A percentile compares a stretch with the other conserved stretches of the same genome.
Conservation (phyloP, 2,797 vertebrate species). For the Artibeus lituratus region DNA sequence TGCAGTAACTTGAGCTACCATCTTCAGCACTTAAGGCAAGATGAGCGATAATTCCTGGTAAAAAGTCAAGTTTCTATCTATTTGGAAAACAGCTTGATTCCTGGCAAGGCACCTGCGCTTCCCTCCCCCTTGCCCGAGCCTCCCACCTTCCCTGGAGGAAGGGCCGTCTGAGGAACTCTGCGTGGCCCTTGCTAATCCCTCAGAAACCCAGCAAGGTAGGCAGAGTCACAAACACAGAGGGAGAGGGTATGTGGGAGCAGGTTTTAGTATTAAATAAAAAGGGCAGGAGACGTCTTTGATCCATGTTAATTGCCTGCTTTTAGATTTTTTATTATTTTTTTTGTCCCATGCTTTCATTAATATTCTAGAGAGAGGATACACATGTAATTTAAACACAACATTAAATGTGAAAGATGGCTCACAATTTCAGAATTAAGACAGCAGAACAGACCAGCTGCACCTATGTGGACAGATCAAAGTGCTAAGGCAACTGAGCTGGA, state of each 20-base stretch:
- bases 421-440: slow-evolving; percentile 25
- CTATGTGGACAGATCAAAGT: not conserved
- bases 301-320: not conserved
- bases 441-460: not conserved
- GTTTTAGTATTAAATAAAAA: not conserved
- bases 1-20: slow-evolving; percentile 20
- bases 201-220: not conserved
- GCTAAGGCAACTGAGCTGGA: not conserved
- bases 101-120: not conserved
- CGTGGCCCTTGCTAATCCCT: not conserved
- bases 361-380: not conserved
- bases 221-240: not conserved
- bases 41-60: slow-evolving; percentile 7
- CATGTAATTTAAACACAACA: slow-evolving; percentile 11
- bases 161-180: not conserved
- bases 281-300: not conserved
- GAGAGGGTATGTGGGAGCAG: not conserved
- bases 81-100: not conserved
- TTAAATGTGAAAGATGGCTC: not conserved
- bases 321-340: not conserved
- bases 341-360: not conserved
- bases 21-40: not conserved
- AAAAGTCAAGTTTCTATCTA: slow-evolving; percentile 12
- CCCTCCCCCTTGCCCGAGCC: not conserved
- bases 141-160: not conserved